These are phyloP conservation scores for Synergus umbraculus DNA, from an alignment of 2,888 invertebrate genomes.

Conservation along the genomic window DNA sequence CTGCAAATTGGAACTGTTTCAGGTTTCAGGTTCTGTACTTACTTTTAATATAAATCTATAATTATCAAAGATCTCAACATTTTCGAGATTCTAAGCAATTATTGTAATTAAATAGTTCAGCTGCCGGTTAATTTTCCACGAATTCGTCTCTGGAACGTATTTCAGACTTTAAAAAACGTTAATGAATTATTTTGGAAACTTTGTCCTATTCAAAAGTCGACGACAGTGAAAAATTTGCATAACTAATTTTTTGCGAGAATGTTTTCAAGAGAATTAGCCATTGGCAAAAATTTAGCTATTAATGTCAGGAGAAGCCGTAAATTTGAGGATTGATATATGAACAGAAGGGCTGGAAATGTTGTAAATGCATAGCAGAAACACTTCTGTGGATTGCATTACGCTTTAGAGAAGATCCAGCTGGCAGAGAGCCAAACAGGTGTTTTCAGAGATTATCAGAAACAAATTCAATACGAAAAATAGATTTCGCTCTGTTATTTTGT, in stretches of 20 bases:
- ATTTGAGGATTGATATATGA: not conserved
- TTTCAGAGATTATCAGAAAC: constrained; percentile 36
- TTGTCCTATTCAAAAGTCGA: too few relatives aligned
- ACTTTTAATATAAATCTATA: not conserved
- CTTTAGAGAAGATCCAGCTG: constrained; percentile 10
- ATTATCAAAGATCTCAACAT: not conserved
- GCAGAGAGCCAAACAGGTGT: constrained; percentile 29
- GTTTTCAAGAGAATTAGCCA: too few relatives aligned
- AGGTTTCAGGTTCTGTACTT: not conserved
- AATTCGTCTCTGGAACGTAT: not conserved
- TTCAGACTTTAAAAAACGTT: too few relatives aligned
- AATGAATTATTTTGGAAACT: too few relatives aligned
- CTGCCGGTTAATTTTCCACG: constrained; percentile 47
- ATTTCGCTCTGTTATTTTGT: constrained; percentile 1
- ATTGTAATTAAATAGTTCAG: constrained; percentile 4
- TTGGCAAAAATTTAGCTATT: too few relatives aligned
- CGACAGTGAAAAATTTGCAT: too few relatives aligned
- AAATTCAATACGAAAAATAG: constrained; percentile 19
- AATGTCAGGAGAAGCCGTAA: too few relatives aligned
- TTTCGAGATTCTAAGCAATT: not conserved
- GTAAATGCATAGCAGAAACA: constrained; percentile 14
- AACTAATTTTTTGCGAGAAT: too few relatives aligned
- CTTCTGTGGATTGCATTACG: constrained; percentile 25
- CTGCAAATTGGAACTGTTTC: constrained; percentile 35
- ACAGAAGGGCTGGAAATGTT: not conserved